These are phyloP conservation scores for Drosophila mayaguana DNA, from an alignment of 2,888 invertebrate genomes.

Conservation along the genomic window DNA sequence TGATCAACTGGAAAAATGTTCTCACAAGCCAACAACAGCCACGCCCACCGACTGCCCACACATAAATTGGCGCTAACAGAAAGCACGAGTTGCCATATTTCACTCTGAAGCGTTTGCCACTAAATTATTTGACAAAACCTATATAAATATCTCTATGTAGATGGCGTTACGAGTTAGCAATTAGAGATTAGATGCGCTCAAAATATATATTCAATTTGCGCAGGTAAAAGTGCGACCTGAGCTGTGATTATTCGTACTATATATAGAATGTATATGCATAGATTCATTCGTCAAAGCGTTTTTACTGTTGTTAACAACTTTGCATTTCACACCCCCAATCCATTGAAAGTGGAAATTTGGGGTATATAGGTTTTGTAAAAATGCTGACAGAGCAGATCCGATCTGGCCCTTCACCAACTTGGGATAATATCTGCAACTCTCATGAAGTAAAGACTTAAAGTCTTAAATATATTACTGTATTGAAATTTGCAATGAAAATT, in stretches of 20 bases:
- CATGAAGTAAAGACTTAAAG: too few species aligned
- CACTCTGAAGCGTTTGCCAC: slow-evolving; percentile 3
- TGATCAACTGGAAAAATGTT: slow-evolving; percentile 21
- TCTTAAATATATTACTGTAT: too few species aligned
- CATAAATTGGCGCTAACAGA: background rate
- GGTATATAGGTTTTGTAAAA: background rate
- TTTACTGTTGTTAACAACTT: background rate
- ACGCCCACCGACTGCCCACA: slow-evolving; percentile 7
- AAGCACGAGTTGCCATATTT: slow-evolving; percentile 12
- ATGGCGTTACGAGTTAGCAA: slow-evolving; percentile 1
- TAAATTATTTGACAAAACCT: slow-evolving; percentile 7
- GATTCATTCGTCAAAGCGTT: background rate
- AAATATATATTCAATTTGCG: slow-evolving; percentile 1
- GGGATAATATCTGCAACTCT: too few species aligned
- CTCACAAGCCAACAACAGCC: slow-evolving; percentile 12
- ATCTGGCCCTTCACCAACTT: too few species aligned
- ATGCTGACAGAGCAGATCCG: background rate
- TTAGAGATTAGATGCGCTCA: background rate
- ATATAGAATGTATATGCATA: background rate
- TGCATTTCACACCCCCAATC: background rate
- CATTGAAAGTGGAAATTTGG: background rate
- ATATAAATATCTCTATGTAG: background rate
- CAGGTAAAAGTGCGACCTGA: slow-evolving; percentile 10
- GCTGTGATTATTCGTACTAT: background rate
- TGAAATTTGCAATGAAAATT: too few species aligned